Evolutionary conservation across 2,797 vertebrate genomes (phyloP).

Genomic region (Crocidura indochinensis): DNA sequence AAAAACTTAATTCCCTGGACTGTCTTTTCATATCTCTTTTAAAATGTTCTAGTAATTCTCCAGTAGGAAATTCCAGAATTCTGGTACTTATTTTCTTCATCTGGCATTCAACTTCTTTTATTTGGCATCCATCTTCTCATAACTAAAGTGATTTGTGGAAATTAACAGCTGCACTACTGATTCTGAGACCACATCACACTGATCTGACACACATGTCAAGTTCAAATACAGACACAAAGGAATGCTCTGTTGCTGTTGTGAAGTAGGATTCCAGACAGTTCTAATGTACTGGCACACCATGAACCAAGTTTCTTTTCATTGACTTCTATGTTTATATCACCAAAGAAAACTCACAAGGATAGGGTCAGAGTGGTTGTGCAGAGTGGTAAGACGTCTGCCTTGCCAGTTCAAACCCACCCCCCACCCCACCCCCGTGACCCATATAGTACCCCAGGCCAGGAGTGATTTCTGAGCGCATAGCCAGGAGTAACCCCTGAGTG

Average conservation of each 20-base stretch:
- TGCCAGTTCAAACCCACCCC: too few relatives aligned
- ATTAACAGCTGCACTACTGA: slow-evolving; percentile 21
- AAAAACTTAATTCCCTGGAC: neutral
- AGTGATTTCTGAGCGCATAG: too few relatives aligned
- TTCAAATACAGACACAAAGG: slow-evolving; percentile 40
- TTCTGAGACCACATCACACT: neutral
- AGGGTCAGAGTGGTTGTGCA: neutral
- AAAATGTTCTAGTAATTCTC: neutral
- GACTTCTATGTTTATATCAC: slow-evolving; percentile 4
- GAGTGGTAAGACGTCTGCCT: too few relatives aligned
- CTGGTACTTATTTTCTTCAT: neutral
- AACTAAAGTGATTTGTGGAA: slow-evolving; percentile 35
- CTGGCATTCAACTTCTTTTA: neutral
- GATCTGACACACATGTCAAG: neutral
- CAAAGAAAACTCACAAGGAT: neutral
- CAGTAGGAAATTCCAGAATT: neutral
- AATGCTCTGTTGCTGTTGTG: neutral
- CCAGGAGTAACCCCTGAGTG: too few relatives aligned
- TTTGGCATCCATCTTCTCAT: neutral
- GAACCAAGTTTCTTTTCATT: neutral
- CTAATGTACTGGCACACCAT: accelerated
- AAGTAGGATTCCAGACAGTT: neutral
- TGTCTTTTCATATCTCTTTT: neutral
- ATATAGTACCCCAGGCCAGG: too few relatives aligned
- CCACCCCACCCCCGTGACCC: too few relatives aligned